phyloP scores from a whole-genome alignment of 2,797 vertebrate genomes.

The Spatula clypeata region DNA sequence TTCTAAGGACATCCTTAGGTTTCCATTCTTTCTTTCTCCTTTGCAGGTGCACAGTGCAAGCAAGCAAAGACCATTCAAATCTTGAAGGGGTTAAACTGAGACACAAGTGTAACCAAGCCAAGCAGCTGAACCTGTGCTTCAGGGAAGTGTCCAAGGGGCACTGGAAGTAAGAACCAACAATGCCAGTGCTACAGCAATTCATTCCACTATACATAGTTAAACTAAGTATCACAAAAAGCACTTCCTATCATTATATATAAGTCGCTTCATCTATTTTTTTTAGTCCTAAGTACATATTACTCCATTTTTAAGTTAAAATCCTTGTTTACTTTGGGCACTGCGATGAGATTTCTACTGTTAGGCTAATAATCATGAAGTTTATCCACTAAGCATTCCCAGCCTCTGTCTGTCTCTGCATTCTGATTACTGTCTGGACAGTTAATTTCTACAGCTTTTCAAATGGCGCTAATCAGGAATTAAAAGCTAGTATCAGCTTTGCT shows the following conservation, averaged over 20 bases:
- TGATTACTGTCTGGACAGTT: conserved; percentile 89
- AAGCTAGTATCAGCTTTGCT: conserved; percentile 87
- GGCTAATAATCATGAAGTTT: conserved; percentile 45
- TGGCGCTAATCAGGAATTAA: conserved; percentile 91
- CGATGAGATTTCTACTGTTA: neutral
- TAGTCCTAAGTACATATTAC: neutral
- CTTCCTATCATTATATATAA: accelerated
- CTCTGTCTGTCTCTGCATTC: conserved; percentile 39
- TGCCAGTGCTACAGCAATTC: neutral
- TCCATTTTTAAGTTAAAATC: neutral
- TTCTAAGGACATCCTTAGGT: neutral
- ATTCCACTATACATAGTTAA: neutral
- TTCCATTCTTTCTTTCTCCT: neutral
- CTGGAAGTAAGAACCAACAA: neutral
- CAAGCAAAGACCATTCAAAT: neutral
- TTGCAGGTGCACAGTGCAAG: neutral
- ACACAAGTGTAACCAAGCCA: neutral
- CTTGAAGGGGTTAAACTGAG: neutral
- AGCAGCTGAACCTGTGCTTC: neutral
- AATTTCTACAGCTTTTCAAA: conserved; percentile 89
- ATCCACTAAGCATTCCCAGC: neutral
- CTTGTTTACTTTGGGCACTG: neutral
- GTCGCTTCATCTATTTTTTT: neutral
- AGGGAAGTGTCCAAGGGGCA: neutral
- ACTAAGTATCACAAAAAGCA: neutral